Conservation (phyloP, 1,140 invertebrate genomes). For the Dinothrombium tinctorium region DNA sequence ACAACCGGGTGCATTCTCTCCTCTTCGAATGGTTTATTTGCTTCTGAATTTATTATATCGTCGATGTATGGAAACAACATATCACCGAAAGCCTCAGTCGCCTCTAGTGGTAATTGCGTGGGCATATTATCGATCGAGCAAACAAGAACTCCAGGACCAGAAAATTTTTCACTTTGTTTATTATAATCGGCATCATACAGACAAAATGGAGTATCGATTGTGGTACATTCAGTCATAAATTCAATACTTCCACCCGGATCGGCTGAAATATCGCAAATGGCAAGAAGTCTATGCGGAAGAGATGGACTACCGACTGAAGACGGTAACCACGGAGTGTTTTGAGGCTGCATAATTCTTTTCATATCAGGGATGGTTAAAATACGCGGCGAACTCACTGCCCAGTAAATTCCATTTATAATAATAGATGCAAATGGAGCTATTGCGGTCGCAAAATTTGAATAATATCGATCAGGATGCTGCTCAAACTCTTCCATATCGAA, state of each 20-base stretch:
- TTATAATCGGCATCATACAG: conserved; percentile 95
- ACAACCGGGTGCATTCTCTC: conserved; percentile 52
- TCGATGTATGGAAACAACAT: conserved; percentile 62
- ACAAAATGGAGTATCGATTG: conserved; percentile 95
- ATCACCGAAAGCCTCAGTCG: conserved; percentile 92
- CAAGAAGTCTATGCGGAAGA: conserved; percentile 50
- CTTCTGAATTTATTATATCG: conserved; percentile 70
- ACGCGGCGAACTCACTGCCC: conserved; percentile 86
- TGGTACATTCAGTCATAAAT: conserved; percentile 99
- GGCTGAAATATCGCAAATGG: conserved; percentile 91
- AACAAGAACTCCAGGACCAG: conserved; percentile 83
- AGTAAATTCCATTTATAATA: conserved; percentile 95
- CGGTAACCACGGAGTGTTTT: conserved; percentile 69
- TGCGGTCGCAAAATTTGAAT: conserved; percentile 86
- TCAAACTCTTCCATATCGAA: conserved; percentile 82
- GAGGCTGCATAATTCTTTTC: conserved; percentile 62
- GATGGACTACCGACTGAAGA: conserved; percentile 42
- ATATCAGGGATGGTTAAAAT: conserved; percentile 92
- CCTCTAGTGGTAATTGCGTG: conserved; percentile 84
- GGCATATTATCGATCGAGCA: conserved; percentile 99
- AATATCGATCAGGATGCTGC: conserved; percentile 70
- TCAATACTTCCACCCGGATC: conserved; percentile 97
- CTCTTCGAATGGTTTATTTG: conserved; percentile 50
- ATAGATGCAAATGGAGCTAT: conserved; percentile 93
- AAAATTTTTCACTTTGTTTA: conserved; percentile 45